Evolutionary conservation across 2,888 invertebrate genomes (phyloP).

Genomic region (Thera britannica): DNA sequence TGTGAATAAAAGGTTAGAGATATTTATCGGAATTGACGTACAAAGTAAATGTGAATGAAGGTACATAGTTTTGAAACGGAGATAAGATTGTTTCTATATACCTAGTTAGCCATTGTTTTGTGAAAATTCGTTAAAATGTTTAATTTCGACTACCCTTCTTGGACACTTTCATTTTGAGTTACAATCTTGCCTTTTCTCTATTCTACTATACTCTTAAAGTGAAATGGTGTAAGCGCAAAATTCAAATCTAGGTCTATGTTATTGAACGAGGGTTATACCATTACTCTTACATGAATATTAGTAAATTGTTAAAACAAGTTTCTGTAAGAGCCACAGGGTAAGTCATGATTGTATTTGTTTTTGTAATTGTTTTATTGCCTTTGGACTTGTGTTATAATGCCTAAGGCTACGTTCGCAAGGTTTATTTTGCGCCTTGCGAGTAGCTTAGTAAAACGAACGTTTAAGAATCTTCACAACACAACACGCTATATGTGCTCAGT

Average conservation of each 20-base stretch:
- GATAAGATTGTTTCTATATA: too few species aligned
- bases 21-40: background rate
- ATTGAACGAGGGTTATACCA: background rate
- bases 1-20: conserved; percentile 36
- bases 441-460: too few species aligned
- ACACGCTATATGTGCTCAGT: too few species aligned
- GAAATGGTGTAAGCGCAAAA: too few species aligned
- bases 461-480: too few species aligned
- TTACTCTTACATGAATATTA: background rate
- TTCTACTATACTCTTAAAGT: too few species aligned
- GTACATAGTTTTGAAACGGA: background rate
- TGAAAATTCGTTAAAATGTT: background rate
- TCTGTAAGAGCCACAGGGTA: conserved; percentile 12
- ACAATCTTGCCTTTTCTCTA: too few species aligned
- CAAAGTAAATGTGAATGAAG: background rate
- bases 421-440: too few species aligned
- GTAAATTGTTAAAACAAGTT: conserved; percentile 5
- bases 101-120: background rate
- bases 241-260: background rate
- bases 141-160: background rate
- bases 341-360: background rate
- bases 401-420: too few species aligned
- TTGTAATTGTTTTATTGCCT: too few species aligned
- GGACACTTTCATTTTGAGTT: background rate
- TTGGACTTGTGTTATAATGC: background rate